Base-by-base conservation (phyloP, 2,113 vertebrate genomes). In the Tetraodon nigroviridis region DNA sequence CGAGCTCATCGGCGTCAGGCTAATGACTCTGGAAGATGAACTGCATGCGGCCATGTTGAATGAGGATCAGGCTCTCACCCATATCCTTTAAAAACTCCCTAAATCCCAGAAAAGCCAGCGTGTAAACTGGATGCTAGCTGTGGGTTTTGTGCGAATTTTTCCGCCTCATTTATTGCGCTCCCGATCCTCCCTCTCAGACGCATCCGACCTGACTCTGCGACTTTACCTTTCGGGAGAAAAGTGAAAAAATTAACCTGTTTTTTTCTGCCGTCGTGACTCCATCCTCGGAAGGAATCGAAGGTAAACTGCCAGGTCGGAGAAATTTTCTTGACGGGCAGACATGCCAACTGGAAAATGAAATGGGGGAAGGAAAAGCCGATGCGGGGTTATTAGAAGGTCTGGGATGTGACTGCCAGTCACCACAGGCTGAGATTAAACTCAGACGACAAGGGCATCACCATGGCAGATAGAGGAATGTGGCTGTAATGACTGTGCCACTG, bases 21-120 rank as follows among this genome's bases (percentile, higher is more conserved):
- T 96, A 37, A 45, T 91, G 76, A 82, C 75, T 75, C 81, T 97
- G 74, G 95, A 97, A 80, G 91, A 93, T 18, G 91, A 94, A 51
- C 84, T 97, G 67, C 92, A 91, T 61, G 73, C 40, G 18, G 93
- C 94, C 0, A 61, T 91, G 37, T 75, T 87, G 51, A 91, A 84
- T 72, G 86, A 65, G 17, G 92, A 96, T 64, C 90, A 91, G 73
- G 83, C 79, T 59, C 85, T 92, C 72, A 86, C 92, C 82, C 90
- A 95, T 95, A 96, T 96, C 94, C 94, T 95, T 93, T 90, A 52
- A 5, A 5, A 16, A 21, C 58, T 51, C 54, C 47, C 24, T 37
- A 52, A 45, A 56, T 10, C 18, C 4, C 2, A n/a, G n/a, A 18
- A 18, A 10, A 32, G 8, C 29, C 29, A 32, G 29, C 47, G 19